Percentiles rank a stretch among this genome's conserved stretches.
phyloP scores from a whole-genome alignment of 2,113 vertebrate species.

The Corynorhinus townsendii region DNA sequence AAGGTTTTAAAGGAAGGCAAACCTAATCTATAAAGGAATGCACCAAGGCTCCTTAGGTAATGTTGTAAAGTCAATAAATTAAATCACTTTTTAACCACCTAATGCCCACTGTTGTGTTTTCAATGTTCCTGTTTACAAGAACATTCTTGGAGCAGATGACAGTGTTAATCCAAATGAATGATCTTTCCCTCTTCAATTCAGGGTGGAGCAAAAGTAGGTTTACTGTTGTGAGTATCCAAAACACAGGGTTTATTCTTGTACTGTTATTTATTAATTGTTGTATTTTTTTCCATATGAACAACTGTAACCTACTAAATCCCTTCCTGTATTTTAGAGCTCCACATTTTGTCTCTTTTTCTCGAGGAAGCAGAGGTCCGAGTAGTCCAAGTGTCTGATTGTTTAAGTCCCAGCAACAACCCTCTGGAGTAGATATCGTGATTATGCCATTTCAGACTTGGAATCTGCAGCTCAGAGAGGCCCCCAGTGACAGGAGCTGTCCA shows the following conservation, averaged over 20 bases:
- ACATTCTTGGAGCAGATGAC: not conserved
- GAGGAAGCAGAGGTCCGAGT: not conserved
- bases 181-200: not conserved
- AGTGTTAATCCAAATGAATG: not conserved
- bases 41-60: not conserved
- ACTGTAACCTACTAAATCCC: not conserved
- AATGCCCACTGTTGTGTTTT: not conserved
- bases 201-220: not conserved
- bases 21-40: not conserved
- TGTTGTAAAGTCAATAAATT: not conserved
- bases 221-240: not conserved
- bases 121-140: not conserved
- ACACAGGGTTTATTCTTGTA: not conserved
- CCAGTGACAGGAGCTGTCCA: not conserved
- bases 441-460: fast-evolving
- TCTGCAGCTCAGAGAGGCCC: not conserved
- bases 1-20: not conserved
- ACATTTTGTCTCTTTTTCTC: not conserved
- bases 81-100: not conserved
- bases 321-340: not conserved
- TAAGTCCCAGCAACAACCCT: not conserved
- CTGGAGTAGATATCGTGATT: fast-evolving
- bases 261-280: not conserved
- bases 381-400: too few relatives aligned
- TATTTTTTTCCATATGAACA: not conserved